phyloP scores from a whole-genome alignment of 2,888 invertebrate species.

The Actias luna region DNA sequence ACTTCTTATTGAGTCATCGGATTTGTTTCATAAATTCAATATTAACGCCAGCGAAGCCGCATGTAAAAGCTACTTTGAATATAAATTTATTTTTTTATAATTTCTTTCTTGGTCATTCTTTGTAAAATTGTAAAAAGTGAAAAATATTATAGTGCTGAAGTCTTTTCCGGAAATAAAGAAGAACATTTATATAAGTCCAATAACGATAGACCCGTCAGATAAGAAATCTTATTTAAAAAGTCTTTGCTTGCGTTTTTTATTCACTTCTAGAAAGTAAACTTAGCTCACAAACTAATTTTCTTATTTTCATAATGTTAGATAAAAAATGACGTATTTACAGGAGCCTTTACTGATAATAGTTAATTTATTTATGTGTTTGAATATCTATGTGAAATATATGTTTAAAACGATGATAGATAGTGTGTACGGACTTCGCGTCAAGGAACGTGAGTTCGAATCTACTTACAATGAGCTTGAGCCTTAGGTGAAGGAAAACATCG shows the following conservation, averaged over 20 bases:
- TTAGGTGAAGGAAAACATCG: no score
- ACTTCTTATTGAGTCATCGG: no score
- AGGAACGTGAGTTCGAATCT: no score
- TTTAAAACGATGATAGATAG: no score
- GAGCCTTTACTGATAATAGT: no score
- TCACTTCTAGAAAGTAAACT: conserved; percentile 16
- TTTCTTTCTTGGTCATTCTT: not conserved
- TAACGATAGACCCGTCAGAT: conserved; percentile 42
- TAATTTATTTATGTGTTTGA: not conserved
- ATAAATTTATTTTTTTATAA: not conserved
- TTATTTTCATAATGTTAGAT: not conserved
- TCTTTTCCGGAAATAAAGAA: not conserved
- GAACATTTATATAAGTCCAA: conserved; percentile 26
- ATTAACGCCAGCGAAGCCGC: no score
- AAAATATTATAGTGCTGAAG: not conserved
- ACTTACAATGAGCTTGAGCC: no score
- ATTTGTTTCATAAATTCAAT: no score
- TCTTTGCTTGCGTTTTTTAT: conserved; percentile 41
- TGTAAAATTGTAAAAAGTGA: not conserved
- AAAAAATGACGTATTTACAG: not conserved
- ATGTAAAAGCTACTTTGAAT: not conserved
- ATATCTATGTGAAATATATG: not conserved
- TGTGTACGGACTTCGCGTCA: no score
- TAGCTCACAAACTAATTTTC: not conserved
- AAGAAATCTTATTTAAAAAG: conserved; percentile 52